Base-by-base conservation (phyloP, 2,113 vertebrate species). In the Phaethornis superciliosus region DNA sequence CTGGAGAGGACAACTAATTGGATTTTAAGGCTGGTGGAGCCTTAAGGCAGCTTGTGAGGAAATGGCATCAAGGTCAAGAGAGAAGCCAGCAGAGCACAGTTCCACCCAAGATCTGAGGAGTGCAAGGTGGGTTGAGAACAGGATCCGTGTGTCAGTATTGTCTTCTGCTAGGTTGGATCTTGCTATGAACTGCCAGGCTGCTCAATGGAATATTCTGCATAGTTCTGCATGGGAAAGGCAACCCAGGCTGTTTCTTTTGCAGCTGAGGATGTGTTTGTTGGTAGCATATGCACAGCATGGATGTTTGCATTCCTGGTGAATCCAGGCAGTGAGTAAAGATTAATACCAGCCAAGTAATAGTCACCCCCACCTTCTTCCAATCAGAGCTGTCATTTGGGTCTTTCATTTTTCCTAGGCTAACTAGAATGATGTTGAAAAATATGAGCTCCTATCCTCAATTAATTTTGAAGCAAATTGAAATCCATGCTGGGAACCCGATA, bases 401-500 rank as follows among this genome's bases (percentile, higher is more conserved):
- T 96, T 94, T 80, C 64, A 51, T 97, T 97, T 97, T 95, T 97
- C 67, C 80, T 71, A 78, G 85, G 85, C 91, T 97, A 95, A 96
- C 96, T 96, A 86, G 95, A 95, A 91, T 94, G 91, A 81, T 93
- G 89, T 81, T 93, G 96, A 94, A 96, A 96, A 97, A 96, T 94
- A 82, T 63, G 79, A 94, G 79, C 79, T 90, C 88, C 85, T 68
- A 89, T 93, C 94, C 95, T 90, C 95, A 90, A 95, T 84, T 96
- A 97, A 97, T 97, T 98, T 92, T 94, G 91, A 94, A 97, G 82
- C 95, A 97, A 97, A 97, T 95, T 97, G 95, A 97, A 97, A 98
- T 97, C 97, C 95, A 96, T 96, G 96, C 97, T 96, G 97, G 95
- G 96, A 97, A 96, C 87, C 83, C 92, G 95, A 97, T 97, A 95